Evolutionary conservation across 2,888 invertebrate species (phyloP).

Genomic region (Mythimna pallens): DNA sequence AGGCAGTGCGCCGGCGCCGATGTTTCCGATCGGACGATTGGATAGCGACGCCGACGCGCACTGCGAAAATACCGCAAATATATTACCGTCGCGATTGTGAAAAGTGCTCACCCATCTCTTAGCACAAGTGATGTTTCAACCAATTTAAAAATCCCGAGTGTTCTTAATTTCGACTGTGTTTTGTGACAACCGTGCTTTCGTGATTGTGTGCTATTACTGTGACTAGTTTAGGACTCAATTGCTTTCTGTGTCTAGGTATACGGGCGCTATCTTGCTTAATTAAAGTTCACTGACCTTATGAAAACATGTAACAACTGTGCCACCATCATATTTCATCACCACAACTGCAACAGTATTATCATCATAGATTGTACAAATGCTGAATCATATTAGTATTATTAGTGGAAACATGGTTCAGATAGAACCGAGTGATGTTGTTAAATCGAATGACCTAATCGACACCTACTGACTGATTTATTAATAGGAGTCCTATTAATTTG

Average conservation of each 20-base stretch:
- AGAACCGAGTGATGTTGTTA: conserved; percentile 56
- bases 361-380: conserved; percentile 10
- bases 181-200: conserved; percentile 63
- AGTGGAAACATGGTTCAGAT: conserved; percentile 62
- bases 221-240: conserved; percentile 68
- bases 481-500: conserved; percentile 53
- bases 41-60: conserved; percentile 73
- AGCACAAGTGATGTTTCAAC: conserved; percentile 65
- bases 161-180: conserved; percentile 46
- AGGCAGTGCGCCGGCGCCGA: conserved; percentile 84
- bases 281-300: conserved; percentile 70
- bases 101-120: conserved; percentile 62
- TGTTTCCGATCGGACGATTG: conserved; percentile 84
- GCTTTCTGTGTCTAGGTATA: conserved; percentile 63
- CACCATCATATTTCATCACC: conserved; percentile 40
- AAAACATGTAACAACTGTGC: conserved; percentile 50
- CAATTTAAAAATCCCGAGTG: conserved; percentile 32
- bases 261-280: conserved; percentile 69
- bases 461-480: conserved; percentile 73
- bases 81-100: conserved; percentile 60
- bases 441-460: conserved; percentile 82
- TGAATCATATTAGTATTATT: conserved; percentile 42
- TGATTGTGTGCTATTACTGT: conserved; percentile 70
- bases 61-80: conserved; percentile 75
- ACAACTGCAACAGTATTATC: conserved; percentile 28